Base-by-base conservation (phyloP, 2,888 invertebrate genomes). In the Dryococelus australis region DNA sequence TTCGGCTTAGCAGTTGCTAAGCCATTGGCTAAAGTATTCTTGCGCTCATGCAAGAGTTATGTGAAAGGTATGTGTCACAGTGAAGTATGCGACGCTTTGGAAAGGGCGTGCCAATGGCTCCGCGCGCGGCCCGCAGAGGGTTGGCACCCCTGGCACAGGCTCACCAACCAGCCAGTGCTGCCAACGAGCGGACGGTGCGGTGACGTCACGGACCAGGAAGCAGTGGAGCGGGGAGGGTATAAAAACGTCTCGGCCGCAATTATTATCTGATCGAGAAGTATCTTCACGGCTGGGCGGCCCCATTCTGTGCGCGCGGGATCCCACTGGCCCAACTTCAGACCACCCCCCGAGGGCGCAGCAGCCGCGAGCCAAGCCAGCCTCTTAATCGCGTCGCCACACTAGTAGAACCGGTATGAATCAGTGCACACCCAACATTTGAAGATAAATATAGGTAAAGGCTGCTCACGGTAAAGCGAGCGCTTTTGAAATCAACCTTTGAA, bases 251-350 rank as follows among this genome's bases (percentile, higher is more conserved):
- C 78, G 79, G 24, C 80, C 65, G 47, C 88, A 88, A 89, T 88
- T 88, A 88, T 88, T 89, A 89, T 89, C 89, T 87, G 89, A 89
- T 89, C 87, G 87, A 88, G 89, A 89, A 89, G 89, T 89, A 89
- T 89, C 89, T 89, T 89, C 87, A 85, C 89, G 80, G 86, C 84
- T 86, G 80, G 86, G 87, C 65, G 87, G n/a, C 12, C 86, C 88
- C 88, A 89, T 89, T 89, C 88, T 89, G 26, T 80, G 86, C 20
- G 86, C 20, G 43, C 83, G 65, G 65, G 65, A 65, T 65, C 24
- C 65, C 10, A 47, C 47, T 47, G 65, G 24, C 20, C 65, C 0
- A n/a, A 65, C 65, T 65, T 65, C 65, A 65, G 8, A 65, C 65
- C 0, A 0, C 65, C 35, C n/a, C 65, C 12, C 1, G 20, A 10